A percentile compares a stretch with the other conserved stretches of the same genome.
Evolutionary conservation across 2,888 invertebrate genomes (phyloP).

Genomic region (Leucoma salicis): DNA sequence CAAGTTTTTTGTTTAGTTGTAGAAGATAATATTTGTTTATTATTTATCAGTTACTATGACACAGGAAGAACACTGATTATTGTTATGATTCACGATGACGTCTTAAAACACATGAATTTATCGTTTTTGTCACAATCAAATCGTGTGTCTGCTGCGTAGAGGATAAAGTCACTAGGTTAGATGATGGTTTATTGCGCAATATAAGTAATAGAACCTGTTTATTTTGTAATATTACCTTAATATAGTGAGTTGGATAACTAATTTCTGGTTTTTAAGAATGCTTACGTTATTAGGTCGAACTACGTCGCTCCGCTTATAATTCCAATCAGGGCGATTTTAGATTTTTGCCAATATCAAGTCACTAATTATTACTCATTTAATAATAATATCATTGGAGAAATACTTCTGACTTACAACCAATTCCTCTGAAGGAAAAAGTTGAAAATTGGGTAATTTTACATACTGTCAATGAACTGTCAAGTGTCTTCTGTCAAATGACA

Average conservation of each 20-base stretch:
- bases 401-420: too few species aligned
- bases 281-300: too few species aligned
- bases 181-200: conserved; percentile 27
- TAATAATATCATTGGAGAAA: too few species aligned
- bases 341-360: too few species aligned
- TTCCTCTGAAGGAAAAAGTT: too few species aligned
- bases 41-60: conserved; percentile 18
- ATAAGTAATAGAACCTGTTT: conserved; percentile 38
- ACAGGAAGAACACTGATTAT: conserved; percentile 17
- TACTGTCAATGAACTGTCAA: too few species aligned
- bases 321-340: too few species aligned
- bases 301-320: too few species aligned
- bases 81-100: conserved; percentile 32
- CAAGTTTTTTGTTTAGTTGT: too few species aligned
- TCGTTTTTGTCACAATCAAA: conserved; percentile 15
- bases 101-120: conserved; percentile 16
- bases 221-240: conserved; percentile 41
- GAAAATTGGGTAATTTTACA: too few species aligned
- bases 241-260: conserved; percentile 14
- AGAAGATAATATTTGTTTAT: not conserved
- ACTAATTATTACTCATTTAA: too few species aligned
- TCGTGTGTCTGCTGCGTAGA: conserved; percentile 6
- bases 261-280: conserved; percentile 31
- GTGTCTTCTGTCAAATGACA: too few species aligned
- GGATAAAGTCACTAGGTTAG: conserved; percentile 2